Base-by-base conservation (phyloP, 2,113 vertebrate species). In the Acrocephalus arundinaceus region DNA sequence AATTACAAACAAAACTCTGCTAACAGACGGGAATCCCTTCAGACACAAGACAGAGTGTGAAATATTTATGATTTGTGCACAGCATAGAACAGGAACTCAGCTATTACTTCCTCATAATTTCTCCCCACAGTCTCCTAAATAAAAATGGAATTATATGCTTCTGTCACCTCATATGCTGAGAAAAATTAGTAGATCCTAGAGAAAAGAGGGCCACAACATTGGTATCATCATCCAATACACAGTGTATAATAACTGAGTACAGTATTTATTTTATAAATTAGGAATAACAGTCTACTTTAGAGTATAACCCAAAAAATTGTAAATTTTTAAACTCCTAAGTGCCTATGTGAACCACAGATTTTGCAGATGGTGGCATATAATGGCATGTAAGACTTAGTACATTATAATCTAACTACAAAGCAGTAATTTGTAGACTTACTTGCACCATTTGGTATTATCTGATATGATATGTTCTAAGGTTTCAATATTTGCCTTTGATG, bases 1-100 rank as follows among this genome's bases (percentile, higher is more conserved):
- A 92, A 94, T 93, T 89, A 89, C 73, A 87, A 84, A 92, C n/a
- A 87, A 89, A 95, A 82, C 52, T 84, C 87, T 84, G 37, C 58
- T 76, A 90, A 92, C 43, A 87, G 76, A 90, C 2, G 0, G 59
- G 54, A 86, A 90, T 82, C 54, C 70, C 41, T 90, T 95, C 88
- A 90, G 92, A 93, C 81, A 62, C 13, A 87, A 84, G 85, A 61
- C 9, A 84, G 57, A 93, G n/a, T 66, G 65, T 90, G 77, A 95
- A 95, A 95, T 89, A 94, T 87, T 95, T 94, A 95, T 93, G 86
- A 92, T 95, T 96, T 90, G 54, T 90, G 76, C 0, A 0, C 49
- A 61, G 73, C 73, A 78, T 37, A 78, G 84, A 94, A 35, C 10
- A 88, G 66, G 67, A 94, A 89, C 27, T 22, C 0, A 0, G 37